Evolutionary conservation across 2,797 vertebrate species (phyloP).

Genomic region (Anniella stebbinsi): DNA sequence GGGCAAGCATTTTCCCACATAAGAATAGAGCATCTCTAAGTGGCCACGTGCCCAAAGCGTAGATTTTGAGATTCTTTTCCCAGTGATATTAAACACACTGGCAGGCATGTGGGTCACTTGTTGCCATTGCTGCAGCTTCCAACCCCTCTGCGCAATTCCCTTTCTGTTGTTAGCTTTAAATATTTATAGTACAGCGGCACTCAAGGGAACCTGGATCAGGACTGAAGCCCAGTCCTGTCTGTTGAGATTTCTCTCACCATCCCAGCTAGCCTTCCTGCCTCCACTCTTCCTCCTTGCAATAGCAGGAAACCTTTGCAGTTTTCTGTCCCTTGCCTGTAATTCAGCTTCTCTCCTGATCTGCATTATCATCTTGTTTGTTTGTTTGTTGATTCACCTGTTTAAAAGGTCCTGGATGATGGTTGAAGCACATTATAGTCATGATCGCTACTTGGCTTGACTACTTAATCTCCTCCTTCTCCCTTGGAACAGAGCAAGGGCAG

Average conservation of each 20-base stretch:
- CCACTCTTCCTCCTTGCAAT: neutral
- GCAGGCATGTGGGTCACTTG: neutral
- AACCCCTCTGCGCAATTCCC: rapidly evolving
- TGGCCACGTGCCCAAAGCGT: conserved; percentile 21
- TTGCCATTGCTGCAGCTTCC: conserved; percentile 31
- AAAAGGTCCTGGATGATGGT: rapidly evolving
- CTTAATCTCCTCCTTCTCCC: neutral
- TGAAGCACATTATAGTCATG: neutral
- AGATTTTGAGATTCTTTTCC: conserved; percentile 16
- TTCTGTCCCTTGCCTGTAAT: neutral
- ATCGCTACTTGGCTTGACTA: neutral
- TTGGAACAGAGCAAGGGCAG: neutral
- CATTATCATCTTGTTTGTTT: neutral
- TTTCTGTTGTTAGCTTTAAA: conserved; percentile 29
- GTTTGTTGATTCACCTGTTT: neutral
- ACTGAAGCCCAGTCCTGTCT: conserved; percentile 27
- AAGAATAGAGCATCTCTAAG: neutral
- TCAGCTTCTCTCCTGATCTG: neutral
- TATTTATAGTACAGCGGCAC: conserved; percentile 18
- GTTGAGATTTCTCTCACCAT: conserved; percentile 6
- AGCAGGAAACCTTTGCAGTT: neutral
- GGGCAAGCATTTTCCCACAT: conserved; percentile 5
- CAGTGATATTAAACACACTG: rapidly evolving
- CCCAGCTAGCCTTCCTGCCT: neutral
- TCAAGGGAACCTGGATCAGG: conserved; percentile 1